A percentile compares a stretch with the other conserved stretches of the same genome.
These are phyloP conservation scores for Sepiola atlantica DNA, from an alignment of 2,888 invertebrate genomes.

Conservation along the genomic window DNA sequence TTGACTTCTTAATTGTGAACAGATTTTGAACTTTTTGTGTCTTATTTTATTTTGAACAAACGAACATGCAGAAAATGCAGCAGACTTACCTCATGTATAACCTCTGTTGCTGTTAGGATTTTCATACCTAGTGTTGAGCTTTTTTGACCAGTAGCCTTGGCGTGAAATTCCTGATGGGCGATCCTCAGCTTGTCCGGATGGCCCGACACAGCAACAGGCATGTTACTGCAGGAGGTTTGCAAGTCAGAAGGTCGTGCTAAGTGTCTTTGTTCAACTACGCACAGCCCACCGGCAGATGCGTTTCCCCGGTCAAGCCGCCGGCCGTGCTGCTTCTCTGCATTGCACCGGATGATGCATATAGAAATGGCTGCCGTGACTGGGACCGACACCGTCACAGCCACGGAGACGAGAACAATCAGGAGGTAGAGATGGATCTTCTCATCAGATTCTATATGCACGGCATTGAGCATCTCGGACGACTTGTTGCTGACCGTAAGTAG, in stretches of 20 bases:
- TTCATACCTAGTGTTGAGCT: slow-evolving; percentile 2
- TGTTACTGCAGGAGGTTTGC: slow-evolving; percentile 3
- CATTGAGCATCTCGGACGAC: neutral
- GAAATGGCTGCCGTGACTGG: neutral
- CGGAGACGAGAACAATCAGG: neutral
- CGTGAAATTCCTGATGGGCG: slow-evolving; percentile 19
- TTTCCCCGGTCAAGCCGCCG: neutral
- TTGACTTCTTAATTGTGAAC: too few species aligned
- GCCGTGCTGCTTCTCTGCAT: neutral
- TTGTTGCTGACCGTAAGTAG: neutral
- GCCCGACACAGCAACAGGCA: slow-evolving; percentile 13
- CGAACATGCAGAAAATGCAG: neutral
- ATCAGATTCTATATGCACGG: neutral
- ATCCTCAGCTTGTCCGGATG: neutral
- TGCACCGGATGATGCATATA: neutral
- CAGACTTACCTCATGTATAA: neutral
- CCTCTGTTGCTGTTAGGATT: slow-evolving; percentile 11
- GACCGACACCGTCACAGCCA: neutral
- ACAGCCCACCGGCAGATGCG: neutral
- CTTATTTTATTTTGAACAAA: neutral
- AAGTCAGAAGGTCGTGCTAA: slow-evolving; percentile 22
- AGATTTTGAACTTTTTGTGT: too few species aligned
- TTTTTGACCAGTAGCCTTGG: neutral
- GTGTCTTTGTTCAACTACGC: neutral
- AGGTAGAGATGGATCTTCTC: neutral